These are phyloP conservation scores for Potamarius usumacintae DNA, from an alignment of 2,113 vertebrate species.

Conservation along the genomic window DNA sequence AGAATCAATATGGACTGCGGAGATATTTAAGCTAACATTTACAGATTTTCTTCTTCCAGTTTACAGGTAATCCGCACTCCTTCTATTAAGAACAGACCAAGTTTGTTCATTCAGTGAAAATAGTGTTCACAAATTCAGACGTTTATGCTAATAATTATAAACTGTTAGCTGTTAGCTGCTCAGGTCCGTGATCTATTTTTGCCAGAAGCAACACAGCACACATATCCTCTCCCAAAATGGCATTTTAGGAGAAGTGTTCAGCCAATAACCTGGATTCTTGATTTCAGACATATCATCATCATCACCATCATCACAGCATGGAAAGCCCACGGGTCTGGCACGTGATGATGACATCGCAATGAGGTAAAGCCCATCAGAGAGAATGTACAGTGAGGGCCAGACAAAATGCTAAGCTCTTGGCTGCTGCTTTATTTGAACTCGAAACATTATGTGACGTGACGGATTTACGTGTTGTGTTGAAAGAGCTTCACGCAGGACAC, in stretches of 20 bases:
- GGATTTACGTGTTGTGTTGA: conserved; percentile 24
- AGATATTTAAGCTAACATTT: neutral
- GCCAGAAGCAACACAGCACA: conserved; percentile 45
- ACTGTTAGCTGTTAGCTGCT: neutral
- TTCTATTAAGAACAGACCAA: too few relatives aligned
- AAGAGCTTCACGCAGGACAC: neutral
- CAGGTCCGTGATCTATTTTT: conserved; percentile 13
- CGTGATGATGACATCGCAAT: conserved; percentile 39
- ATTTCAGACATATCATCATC: neutral
- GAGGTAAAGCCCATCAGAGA: conserved; percentile 15
- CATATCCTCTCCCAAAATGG: conserved; percentile 46
- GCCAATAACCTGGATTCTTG: neutral
- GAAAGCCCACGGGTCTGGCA: conserved; percentile 12
- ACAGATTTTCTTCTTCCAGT: neutral
- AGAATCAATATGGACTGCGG: neutral
- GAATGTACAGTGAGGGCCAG: neutral
- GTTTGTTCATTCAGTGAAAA: too few relatives aligned
- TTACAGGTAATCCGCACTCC: neutral
- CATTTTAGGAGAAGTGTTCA: conserved; percentile 47
- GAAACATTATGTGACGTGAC: neutral
- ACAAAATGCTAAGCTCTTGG: neutral
- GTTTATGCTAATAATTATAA: neutral
- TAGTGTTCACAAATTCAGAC: too few relatives aligned
- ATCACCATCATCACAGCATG: neutral
- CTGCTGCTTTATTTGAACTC: conserved; percentile 16